These are phyloP conservation scores for Trachythela sp. DNA, from an alignment of 64 coral and sea anemone genomes.

Conservation along the genomic window DNA sequence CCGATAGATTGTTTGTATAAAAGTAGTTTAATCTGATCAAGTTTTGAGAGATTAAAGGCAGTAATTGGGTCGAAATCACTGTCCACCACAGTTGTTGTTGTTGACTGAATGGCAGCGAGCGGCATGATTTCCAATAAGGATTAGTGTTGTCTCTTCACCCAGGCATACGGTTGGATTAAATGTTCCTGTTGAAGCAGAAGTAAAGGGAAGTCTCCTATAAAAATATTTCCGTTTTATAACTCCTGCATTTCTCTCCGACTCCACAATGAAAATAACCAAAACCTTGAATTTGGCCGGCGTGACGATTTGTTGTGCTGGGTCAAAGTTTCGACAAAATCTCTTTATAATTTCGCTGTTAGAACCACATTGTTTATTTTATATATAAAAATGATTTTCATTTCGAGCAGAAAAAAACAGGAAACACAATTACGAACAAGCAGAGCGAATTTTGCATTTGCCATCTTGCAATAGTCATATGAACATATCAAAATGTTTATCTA, in stretches of 20 bases:
- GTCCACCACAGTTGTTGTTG: no score
- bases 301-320: no score
- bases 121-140: constrained; percentile 53
- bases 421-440: constrained; percentile 19
- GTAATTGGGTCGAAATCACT: no score
- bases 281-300: background rate
- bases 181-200: no score
- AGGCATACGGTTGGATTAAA: constrained; percentile 50
- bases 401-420: background rate
- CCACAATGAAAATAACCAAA: constrained; percentile 26
- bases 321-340: no score
- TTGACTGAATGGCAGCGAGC: constrained; percentile 52
- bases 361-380: no score
- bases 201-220: constrained; percentile 41
- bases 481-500: no score
- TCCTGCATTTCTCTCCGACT: constrained; percentile 12
- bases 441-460: constrained; percentile 1
- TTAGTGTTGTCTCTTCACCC: constrained; percentile 17
- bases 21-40: constrained; percentile 30
- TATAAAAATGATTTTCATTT: constrained; percentile 32
- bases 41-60: constrained; percentile 52
- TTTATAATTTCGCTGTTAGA: no score
- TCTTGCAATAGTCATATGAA: no score
- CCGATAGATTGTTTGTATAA: no score
- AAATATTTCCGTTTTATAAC: constrained; percentile 41